Percentiles rank a stretch among this genome's conserved stretches.
Evolutionary conservation across 2,888 invertebrate genomes (phyloP).

Genomic region (Apomyelois bistriatella): DNA sequence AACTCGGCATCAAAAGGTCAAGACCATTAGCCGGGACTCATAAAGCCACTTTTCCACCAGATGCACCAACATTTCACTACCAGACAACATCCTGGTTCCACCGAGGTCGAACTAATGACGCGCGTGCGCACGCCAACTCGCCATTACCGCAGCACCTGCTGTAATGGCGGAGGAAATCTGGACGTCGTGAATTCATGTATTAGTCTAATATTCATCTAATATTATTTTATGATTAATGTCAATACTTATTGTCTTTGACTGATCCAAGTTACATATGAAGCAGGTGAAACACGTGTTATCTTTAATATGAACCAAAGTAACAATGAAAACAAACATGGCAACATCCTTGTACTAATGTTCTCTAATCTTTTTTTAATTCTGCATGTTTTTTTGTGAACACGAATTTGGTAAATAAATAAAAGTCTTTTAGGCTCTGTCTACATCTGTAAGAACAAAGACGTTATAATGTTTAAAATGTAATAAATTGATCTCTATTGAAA

Average conservation of each 20-base stretch:
- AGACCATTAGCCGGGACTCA: background rate
- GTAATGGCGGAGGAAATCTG: slow-evolving; percentile 24
- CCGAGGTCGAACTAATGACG: slow-evolving; percentile 41
- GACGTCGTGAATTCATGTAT: slow-evolving; percentile 3
- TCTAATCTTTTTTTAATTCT: too few relatives aligned
- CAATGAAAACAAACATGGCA: too few relatives aligned
- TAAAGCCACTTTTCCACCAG: slow-evolving; percentile 6
- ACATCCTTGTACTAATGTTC: too few relatives aligned
- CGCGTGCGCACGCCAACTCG: slow-evolving; percentile 50
- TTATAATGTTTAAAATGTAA: too few relatives aligned
- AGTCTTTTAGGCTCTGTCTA: too few relatives aligned
- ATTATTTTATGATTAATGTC: background rate
- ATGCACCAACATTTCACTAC: slow-evolving; percentile 18
- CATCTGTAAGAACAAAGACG: too few relatives aligned
- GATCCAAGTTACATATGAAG: background rate
- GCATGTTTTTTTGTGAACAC: too few relatives aligned
- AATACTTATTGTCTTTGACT: slow-evolving; percentile 3
- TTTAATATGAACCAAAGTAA: too few relatives aligned
- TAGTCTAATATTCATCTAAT: too few relatives aligned
- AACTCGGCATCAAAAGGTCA: background rate
- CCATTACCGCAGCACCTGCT: slow-evolving; percentile 25
- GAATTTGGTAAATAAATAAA: too few relatives aligned
- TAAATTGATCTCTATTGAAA: too few relatives aligned
- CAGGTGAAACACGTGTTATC: too few relatives aligned
- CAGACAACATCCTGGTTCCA: slow-evolving; percentile 9